Percentiles rank a stretch among this genome's conserved stretches.
These are phyloP conservation scores for Montifringilla adamsi DNA, from an alignment of 2,113 vertebrate species.

Conservation along the genomic window DNA sequence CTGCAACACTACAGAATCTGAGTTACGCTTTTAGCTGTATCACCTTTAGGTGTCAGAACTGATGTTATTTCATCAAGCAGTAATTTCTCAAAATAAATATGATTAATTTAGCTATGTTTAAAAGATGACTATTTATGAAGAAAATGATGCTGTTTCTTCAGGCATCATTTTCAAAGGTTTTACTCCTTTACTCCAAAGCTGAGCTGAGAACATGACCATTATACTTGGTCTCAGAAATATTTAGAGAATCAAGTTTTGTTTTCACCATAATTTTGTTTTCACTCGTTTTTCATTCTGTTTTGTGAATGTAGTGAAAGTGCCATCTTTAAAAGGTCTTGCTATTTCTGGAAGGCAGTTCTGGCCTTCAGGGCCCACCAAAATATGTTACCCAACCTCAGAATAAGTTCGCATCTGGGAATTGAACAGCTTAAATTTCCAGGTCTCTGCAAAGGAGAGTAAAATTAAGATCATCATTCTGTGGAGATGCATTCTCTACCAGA, in stretches of 20 bases:
- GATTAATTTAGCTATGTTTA: background rate
- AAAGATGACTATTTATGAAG: background rate
- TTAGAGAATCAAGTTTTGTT: background rate
- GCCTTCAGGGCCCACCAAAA: slow-evolving; percentile 20
- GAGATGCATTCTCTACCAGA: slow-evolving; percentile 11
- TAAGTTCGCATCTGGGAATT: background rate
- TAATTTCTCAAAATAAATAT: slow-evolving; percentile 11
- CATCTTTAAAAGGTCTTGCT: background rate
- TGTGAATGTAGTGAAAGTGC: background rate
- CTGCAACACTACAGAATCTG: background rate
- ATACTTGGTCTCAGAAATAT: background rate
- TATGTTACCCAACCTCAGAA: background rate
- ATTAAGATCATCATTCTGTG: slow-evolving; percentile 24
- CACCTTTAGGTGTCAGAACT: background rate
- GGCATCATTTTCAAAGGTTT: background rate
- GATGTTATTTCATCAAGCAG: background rate
- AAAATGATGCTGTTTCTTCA: slow-evolving; percentile 18
- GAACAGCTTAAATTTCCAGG: background rate
- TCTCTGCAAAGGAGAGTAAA: slow-evolving; percentile 15
- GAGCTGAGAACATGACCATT: background rate
- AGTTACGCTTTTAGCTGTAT: background rate
- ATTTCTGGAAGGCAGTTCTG: background rate
- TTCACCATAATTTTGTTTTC: background rate
- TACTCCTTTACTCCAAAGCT: background rate
- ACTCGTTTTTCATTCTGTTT: background rate